These are phyloP conservation scores for Heteronetta atricapilla DNA, from an alignment of 2,113 vertebrate genomes.

Conservation along the genomic window DNA sequence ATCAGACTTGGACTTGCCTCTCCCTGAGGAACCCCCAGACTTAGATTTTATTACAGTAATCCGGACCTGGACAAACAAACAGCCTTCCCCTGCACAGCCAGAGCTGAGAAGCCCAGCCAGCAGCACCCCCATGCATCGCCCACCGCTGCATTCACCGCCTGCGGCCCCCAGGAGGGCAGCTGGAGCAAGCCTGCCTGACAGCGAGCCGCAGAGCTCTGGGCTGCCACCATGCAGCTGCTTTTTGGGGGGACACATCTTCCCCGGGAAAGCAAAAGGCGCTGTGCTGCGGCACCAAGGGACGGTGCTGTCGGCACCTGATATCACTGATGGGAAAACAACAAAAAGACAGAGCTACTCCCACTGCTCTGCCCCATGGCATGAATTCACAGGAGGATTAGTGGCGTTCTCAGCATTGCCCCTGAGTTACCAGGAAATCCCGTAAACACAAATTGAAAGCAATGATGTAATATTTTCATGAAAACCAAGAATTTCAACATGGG, in stretches of 20 bases:
- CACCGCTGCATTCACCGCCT: not conserved
- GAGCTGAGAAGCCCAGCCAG: no score
- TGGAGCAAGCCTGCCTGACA: not conserved
- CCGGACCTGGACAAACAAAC: not conserved
- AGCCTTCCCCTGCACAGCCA: no score
- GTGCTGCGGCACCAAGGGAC: not conserved
- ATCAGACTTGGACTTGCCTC: not conserved
- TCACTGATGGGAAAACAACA: not conserved
- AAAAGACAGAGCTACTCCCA: not conserved
- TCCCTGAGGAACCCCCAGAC: not conserved
- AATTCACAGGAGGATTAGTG: not conserved
- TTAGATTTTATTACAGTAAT: fast-evolving
- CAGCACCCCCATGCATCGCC: no score
- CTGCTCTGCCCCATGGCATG: no score
- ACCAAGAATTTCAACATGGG: not conserved
- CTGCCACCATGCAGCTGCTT: not conserved
- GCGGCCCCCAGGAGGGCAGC: no score
- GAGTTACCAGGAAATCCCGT: not conserved
- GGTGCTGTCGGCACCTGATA: not conserved
- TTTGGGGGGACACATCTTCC: not conserved
- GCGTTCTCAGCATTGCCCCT: not conserved
- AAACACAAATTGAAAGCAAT: not conserved
- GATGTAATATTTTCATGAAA: not conserved
- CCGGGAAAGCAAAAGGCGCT: not conserved
- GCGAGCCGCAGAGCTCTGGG: not conserved